Evolutionary conservation across 2,888 invertebrate species (phyloP), one percentile per base, ranked within the genome.

Genomic region (Augiades crinisus): DNA sequence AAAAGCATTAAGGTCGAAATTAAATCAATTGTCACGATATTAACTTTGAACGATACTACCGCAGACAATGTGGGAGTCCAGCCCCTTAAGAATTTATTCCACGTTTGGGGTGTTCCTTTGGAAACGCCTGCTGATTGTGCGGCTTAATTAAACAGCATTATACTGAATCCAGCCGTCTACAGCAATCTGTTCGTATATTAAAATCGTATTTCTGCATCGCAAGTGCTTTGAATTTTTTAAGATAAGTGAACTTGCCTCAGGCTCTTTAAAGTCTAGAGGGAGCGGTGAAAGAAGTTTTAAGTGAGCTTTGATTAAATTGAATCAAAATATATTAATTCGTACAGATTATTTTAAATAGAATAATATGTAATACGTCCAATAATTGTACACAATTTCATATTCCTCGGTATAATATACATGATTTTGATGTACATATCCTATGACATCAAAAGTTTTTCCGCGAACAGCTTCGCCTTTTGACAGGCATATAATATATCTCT

Each of bases 131-230:
- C 70, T 84, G 80, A 81, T 86, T 86, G 84, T 83, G 69, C 70
- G 69, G 78, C 77, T 86, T 86, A 85, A 85, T 85, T 86, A 84
- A 83, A 85, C 80, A 77, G 79, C 78, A 82, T 82, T 83, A 77
- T 81, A 69, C 70, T 68, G 64, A 68, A 68, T 71, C 72, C 70
- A 69, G 50, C 43, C 50, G 50, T 50, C 50, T 50, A 36, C 50
- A 43, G 50, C 50, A 46, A 45, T 47, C 46, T 47, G 47, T 47
- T 46, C 44, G 24, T 40, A 27, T 53, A 46, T 53, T 46, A 53
- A 53, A 44, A 46, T 47, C 40, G 34, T 17, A 37, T 52, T 45
- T 45, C 33, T 36, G 53, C 40, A 49, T 33, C 22, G 41, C 33
- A 21, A 47, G 47, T 31, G 30, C 38, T 33, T 19, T 33, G 31